Percentiles rank a stretch among this genome's conserved stretches.
These are phyloP conservation scores for Drosophila ogumai DNA, from an alignment of 1,140 invertebrate species.

Conservation along the genomic window DNA sequence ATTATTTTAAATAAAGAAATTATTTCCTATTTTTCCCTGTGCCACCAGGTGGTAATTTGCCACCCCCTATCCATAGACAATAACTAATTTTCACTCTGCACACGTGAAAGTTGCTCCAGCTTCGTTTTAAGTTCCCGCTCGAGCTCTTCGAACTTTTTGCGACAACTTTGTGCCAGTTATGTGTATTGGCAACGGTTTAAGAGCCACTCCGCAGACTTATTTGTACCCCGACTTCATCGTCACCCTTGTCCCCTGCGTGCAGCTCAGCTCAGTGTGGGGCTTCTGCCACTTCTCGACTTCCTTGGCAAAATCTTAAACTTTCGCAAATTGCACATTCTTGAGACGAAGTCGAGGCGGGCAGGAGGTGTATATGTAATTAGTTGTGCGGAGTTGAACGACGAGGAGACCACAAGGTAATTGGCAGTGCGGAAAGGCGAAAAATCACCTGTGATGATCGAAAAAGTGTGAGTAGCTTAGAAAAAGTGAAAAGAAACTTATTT, in stretches of 20 bases:
- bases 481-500: background rate
- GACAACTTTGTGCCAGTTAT: conserved; percentile 45
- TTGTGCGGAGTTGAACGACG: conserved; percentile 1
- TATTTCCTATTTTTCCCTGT: background rate
- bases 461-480: background rate
- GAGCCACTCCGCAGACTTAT: conserved; percentile 25
- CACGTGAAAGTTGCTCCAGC: conserved; percentile 37
- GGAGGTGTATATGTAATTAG: conserved; percentile 29
- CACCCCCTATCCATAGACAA: conserved; percentile 29
- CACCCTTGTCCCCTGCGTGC: background rate
- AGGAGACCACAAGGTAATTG: conserved; percentile 1
- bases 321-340: conserved; percentile 40
- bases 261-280: conserved; percentile 7
- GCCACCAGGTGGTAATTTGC: conserved; percentile 1
- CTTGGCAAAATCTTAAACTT: conserved; percentile 41
- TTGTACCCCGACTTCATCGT: conserved; percentile 4
- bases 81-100: conserved; percentile 58
- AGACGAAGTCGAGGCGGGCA: conserved; percentile 8
- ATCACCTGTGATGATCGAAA: conserved; percentile 9
- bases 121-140: background rate
- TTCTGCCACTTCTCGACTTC: conserved; percentile 29
- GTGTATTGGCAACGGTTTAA: conserved; percentile 31
- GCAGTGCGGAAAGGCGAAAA: background rate
- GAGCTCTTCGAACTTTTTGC: conserved; percentile 31
- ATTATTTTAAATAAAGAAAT: background rate